Evolutionary conservation across 1,140 invertebrate species (phyloP), one percentile per base, ranked within the genome.

Genomic region (Drosophila dunni): DNA sequence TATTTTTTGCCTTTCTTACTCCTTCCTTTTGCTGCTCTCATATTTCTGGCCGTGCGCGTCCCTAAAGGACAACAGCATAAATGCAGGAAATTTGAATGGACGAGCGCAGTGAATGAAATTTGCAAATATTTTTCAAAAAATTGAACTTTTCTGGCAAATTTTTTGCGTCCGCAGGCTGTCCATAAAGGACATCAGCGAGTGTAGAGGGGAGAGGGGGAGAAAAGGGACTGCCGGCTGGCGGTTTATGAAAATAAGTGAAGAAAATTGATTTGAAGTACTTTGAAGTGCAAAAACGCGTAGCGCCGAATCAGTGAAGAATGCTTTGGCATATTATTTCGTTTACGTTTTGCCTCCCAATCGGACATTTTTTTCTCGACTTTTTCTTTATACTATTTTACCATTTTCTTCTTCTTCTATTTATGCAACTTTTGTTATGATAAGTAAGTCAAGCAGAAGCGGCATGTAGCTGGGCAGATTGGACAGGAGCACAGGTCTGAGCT

Each of bases 41-140:
- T 75, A 62, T 67, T 70, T 51, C 74, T 73, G 29, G 40, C 36
- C 54, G 65, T 62, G 71, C 60, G 68, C 65, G 71, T 74, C 74
- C 81, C 81, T 53, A 78, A 85, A 81, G 81, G 81, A 85, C 82
- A 85, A 70, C 78, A 81, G 64, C 84, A 78, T 89, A 89, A 89
- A 89, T 89, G 84, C 84, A 91, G 88, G 88, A 91, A 91, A 91
- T 91, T 91, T 91, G 89, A 91, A 91, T 91, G 88, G 88, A 91
- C 88, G 83, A 84, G 78, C 80, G 80, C 84, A 89, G 88, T 91
- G 89, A 89, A 91, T 91, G 81, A 91, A 91, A 91, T 91, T 91
- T 91, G 80, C 82, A 91, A 89, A 89, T 89, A 91, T 91, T 91
- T 90, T 91, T 91, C 83, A 91, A 91, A 91, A 29, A 91, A 89